phyloP scores from a whole-genome alignment of 2,888 invertebrate genomes.

The Pecten maximus region DNA sequence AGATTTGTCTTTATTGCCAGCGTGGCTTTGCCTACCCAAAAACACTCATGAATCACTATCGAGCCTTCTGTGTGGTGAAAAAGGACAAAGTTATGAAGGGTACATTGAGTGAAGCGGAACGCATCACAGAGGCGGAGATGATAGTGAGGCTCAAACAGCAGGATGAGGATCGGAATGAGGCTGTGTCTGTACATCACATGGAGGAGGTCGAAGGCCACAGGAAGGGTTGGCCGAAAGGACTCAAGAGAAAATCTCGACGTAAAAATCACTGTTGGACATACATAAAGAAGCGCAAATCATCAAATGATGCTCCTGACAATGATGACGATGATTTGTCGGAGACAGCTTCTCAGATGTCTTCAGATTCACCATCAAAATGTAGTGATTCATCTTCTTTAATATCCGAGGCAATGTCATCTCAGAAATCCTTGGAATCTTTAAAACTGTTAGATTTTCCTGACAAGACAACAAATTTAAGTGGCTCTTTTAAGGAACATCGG shows the following conservation, averaged over 20 bases:
- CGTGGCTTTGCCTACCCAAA: conserved; percentile 80
- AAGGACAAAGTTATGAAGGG: conserved; percentile 66
- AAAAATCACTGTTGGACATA: conserved; percentile 74
- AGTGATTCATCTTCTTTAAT: not conserved
- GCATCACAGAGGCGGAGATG: conserved; percentile 64
- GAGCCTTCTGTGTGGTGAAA: conserved; percentile 77
- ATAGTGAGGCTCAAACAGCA: conserved; percentile 64
- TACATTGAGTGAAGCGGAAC: conserved; percentile 65
- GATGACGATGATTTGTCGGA: conserved; percentile 33
- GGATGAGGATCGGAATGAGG: conserved; percentile 62
- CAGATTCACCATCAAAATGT: not conserved
- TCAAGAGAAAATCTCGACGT: conserved; percentile 68
- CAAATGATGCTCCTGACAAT: conserved; percentile 47
- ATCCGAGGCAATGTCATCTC: not conserved
- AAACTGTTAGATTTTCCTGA: not conserved
- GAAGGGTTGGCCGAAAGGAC: conserved; percentile 71
- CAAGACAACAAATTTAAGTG: not conserved
- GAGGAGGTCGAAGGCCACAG: conserved; percentile 50
- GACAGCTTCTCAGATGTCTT: not conserved
- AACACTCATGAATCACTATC: conserved; percentile 80
- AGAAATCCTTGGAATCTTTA: not conserved
- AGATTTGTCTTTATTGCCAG: conserved; percentile 79
- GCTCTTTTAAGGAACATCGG: not conserved
- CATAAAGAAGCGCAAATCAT: conserved; percentile 69
- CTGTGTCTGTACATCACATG: conserved; percentile 48